Base-by-base conservation (phyloP, 2,113 vertebrate genomes). In the Raja brachyura region DNA sequence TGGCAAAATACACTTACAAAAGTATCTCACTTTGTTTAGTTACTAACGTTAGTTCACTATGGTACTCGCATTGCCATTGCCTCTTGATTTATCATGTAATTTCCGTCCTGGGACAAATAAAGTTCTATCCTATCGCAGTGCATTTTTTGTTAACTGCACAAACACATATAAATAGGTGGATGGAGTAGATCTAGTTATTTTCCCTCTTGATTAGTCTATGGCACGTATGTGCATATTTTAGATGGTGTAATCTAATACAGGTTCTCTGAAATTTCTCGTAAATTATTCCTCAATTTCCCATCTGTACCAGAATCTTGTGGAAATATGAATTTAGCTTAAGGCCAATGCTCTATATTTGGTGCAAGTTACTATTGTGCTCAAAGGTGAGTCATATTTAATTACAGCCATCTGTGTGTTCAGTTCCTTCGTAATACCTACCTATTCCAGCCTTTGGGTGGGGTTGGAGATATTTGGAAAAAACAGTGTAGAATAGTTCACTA, bases 391-490 rank as follows among this genome's bases (percentile, higher is more conserved):
- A 97, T 48, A 48, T 95, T 95, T 95, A 96, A 96, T 94, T 94
- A 90, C 95, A 96, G 93, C 96, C 95, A 94, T 95, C 95, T 94
- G 95, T 95, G 96, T 96, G 96, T 95, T 96, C 96, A 96, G 95
- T 94, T 96, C 95, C 96, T 96, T 96, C 95, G 63, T 90, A 20
- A 61, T 73, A 14, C 73, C 33, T 93, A 73, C 79, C 75, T 93
- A 39, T 81, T 74, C 83, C 93, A 56, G 78, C 5, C 33, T 93
- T n/a, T 66, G 63, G 63, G 63, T 66, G 68, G 68, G 68, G 16
- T 18, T 70, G 63, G 8, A 3, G 11, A 16, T 70, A 70, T 70
- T 70, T 70, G 48, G 10, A 39, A 73, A 54, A 18, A 70, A 66
- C 13, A 54, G 31, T 28, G 88, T 70, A 73, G 18, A 54, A 73